Conservation (phyloP, 2,888 invertebrate species). For the Caenorhabditis parvicauda region DNA sequence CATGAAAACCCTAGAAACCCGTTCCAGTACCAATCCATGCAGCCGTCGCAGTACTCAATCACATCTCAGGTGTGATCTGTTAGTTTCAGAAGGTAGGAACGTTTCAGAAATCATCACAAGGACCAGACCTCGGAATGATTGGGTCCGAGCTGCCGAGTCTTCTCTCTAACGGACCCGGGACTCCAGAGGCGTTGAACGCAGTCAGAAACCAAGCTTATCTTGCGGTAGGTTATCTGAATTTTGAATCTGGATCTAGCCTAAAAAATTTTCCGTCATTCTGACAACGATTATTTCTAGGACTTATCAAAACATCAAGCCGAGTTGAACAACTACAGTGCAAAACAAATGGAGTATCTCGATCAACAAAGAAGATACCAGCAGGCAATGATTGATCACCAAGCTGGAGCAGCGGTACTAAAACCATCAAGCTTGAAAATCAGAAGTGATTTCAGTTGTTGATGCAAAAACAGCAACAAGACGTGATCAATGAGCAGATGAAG, state of each 20-base stretch:
- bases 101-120: no score
- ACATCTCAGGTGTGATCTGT: conserved; percentile 17
- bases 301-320: conserved; percentile 43
- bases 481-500: conserved; percentile 42
- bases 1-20: conserved; percentile 24
- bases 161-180: conserved; percentile 24
- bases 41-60: conserved; percentile 18
- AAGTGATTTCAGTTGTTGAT: conserved; percentile 45
- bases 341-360: conserved; percentile 55
- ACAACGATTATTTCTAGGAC: conserved; percentile 10
- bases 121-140: no score
- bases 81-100: not conserved
- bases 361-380: conserved; percentile 55
- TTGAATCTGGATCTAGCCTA: not conserved
- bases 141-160: conserved; percentile 27
- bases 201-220: conserved; percentile 50
- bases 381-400: conserved; percentile 56
- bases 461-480: conserved; percentile 56
- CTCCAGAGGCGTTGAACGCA: conserved; percentile 42
- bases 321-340: conserved; percentile 46
- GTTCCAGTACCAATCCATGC: conserved; percentile 29
- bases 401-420: conserved; percentile 48
- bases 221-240: conserved; percentile 13
- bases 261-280: not conserved
- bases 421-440: not conserved